Conservation (phyloP, 2,113 vertebrate genomes). For the Gavialis gangeticus region DNA sequence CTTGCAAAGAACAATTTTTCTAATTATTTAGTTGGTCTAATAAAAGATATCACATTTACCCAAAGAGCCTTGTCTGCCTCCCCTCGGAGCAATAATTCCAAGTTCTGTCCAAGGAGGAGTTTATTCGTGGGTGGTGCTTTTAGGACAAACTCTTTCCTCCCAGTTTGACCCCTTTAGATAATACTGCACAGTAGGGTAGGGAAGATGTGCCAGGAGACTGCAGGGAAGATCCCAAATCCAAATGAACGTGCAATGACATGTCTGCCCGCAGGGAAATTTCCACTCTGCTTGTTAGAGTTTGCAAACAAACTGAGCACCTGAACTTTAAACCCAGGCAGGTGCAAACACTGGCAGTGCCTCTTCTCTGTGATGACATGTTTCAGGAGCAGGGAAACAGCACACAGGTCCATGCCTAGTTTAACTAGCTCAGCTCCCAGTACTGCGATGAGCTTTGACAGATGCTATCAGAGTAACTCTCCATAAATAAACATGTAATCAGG, state of each 20-base stretch:
- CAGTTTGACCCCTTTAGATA: background rate
- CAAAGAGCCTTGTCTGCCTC: too few species aligned
- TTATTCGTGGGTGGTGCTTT: background rate
- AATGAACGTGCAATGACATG: background rate
- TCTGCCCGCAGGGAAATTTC: background rate
- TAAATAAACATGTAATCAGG: constrained; percentile 17
- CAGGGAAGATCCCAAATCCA: background rate
- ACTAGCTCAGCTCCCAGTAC: background rate
- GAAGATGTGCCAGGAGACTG: rapidly evolving
- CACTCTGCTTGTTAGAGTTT: background rate
- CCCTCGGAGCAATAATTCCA: background rate
- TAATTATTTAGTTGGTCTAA: too few species aligned
- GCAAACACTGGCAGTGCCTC: background rate
- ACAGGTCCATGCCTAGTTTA: background rate
- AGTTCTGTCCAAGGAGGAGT: background rate
- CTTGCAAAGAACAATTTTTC: too few species aligned
- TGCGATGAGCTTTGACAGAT: constrained; percentile 38
- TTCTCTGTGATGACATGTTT: background rate
- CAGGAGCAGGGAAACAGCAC: background rate
- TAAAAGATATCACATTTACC: too few species aligned
- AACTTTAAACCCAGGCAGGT: background rate
- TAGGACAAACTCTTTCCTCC: background rate
- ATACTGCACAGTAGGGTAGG: background rate
- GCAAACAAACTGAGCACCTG: background rate
- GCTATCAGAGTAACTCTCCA: constrained; percentile 48